Evolutionary conservation across 2,797 vertebrate genomes (phyloP), one percentile per base, ranked within the genome.

Genomic region (Sphaeramia orbicularis): DNA sequence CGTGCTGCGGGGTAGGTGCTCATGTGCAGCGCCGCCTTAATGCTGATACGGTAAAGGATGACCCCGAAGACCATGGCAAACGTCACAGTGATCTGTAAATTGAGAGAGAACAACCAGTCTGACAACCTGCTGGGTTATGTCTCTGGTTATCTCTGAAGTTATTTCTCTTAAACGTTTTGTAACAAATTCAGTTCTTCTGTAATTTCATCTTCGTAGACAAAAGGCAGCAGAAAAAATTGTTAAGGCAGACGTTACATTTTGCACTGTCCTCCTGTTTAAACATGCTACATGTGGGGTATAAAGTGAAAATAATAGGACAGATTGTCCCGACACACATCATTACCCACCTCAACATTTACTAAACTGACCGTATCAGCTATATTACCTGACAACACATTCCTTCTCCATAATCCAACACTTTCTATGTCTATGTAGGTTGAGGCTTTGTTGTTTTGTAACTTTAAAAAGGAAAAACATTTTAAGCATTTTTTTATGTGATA

Each of bases 11-110:
- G 91, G 2, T 94, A 95, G 13, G 88, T 92, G 72, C 95, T 99
- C 77, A 99, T 95, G 47, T 97, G 96, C 65, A 99, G 85, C 0
- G 97, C 96, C 0, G 96, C 95, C 0, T 94, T 97, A 0, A 95
- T 98, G 24, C 96, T 97, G 66, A 99, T 97, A 40, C 98, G 91
- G 84, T 99, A 99, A 71, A 99, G 94, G 83, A 99, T 96, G 74
- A 99, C 96, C 0, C 96, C 98, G 0, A 99, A 97, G 59, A 98
- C 96, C 0, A 99, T 97, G 51, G 92, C 94, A 0, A 99, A 96
- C 0, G 97, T 98, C 85, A 98, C 89, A 0, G 91, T 83, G 0
- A 98, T 93, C 98, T 99, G 65, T n/a, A 48, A 50, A 1, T 43
- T 53, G 50, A 35, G 36, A 43, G 13, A 27, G n/a, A 52, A 36